phyloP scores from a whole-genome alignment of 2,113 vertebrate genomes.

The Atrichornis clamosus region DNA sequence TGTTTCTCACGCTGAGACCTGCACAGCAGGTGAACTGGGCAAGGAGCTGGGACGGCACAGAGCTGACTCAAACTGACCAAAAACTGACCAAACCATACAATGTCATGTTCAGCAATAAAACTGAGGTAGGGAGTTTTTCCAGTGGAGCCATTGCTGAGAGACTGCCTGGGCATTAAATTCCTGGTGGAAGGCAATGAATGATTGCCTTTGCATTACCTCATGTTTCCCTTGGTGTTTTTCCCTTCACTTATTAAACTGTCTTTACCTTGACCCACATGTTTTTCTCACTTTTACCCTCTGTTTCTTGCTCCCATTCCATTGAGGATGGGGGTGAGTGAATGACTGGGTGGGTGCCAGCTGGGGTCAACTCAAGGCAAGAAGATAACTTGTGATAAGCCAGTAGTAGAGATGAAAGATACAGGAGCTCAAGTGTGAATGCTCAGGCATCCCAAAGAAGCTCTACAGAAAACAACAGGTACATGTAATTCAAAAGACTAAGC shows the following conservation, averaged over 20 bases:
- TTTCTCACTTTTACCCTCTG: neutral
- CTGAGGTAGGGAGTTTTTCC: neutral
- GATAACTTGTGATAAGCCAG: neutral
- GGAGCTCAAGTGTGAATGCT: neutral
- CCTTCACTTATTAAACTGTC: neutral
- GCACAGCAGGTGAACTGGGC: neutral
- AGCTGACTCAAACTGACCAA: neutral
- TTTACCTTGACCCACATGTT: neutral
- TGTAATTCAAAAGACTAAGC: neutral
- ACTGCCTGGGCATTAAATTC: neutral
- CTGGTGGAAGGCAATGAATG: neutral
- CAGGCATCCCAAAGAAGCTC: neutral
- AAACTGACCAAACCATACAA: neutral
- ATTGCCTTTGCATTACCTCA: neutral
- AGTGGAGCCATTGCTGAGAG: neutral
- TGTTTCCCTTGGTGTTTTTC: neutral
- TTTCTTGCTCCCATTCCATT: neutral
- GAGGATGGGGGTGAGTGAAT: rapidly evolving
- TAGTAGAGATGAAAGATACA: neutral
- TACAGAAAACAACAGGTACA: neutral
- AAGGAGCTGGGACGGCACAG: neutral
- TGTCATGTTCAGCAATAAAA: neutral
- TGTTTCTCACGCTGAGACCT: neutral
- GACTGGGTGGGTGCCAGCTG: neutral
- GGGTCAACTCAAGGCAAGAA: neutral